These are phyloP conservation scores for Sesia apiformis DNA, from an alignment of 2,888 invertebrate species.

Conservation along the genomic window DNA sequence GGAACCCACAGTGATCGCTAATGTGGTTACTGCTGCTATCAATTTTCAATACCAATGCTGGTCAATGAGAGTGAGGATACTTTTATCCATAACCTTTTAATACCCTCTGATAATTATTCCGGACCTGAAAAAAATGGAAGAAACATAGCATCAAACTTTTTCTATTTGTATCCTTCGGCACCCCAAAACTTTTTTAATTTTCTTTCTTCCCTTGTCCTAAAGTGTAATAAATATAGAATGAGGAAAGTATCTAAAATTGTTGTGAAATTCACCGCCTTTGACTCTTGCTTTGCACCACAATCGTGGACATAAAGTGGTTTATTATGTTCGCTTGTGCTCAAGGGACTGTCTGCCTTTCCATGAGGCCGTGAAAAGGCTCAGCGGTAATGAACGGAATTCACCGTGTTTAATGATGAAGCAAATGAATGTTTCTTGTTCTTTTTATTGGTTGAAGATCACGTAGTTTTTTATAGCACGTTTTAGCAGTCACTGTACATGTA, in stretches of 20 bases:
- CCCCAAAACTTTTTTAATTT: neutral
- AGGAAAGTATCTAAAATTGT: neutral
- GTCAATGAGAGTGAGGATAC: too few species aligned
- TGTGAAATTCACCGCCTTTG: neutral
- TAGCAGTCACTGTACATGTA: too few species aligned
- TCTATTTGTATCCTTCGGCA: neutral
- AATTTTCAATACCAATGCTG: too few species aligned
- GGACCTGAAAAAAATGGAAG: too few species aligned
- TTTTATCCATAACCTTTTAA: too few species aligned
- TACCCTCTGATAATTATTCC: too few species aligned
- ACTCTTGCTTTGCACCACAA: constrained; percentile 4
- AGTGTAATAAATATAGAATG: neutral
- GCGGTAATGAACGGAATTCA: constrained; percentile 23
- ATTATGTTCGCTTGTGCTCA: constrained; percentile 12
- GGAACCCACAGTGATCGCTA: too few species aligned
- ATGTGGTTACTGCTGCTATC: too few species aligned
- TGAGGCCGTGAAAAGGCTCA: constrained; percentile 22
- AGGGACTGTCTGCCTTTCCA: constrained; percentile 12
- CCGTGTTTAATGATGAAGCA: constrained; percentile 13
- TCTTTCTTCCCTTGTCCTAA: neutral
- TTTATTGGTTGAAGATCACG: neutral
- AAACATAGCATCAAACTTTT: neutral
- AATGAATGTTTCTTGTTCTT: constrained; percentile 1
- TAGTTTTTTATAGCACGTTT: too few species aligned
- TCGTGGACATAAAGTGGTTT: constrained; percentile 13